Base-by-base conservation (phyloP, 2,888 invertebrate genomes). In the Mythimna pallens region DNA sequence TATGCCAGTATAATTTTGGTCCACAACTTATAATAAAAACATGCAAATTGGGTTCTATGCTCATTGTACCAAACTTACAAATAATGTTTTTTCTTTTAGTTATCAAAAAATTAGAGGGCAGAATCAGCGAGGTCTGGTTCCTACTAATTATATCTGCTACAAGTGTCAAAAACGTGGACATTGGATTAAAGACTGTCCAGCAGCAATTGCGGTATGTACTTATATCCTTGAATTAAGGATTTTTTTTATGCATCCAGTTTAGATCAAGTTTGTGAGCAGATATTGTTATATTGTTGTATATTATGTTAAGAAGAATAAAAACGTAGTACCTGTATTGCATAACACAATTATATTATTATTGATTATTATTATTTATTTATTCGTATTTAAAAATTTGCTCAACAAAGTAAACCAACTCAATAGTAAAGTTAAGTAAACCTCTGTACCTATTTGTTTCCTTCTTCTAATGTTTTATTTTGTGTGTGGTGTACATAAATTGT, bases 101-200 rank as follows among this genome's bases (percentile, higher is more conserved):
- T 99, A 99, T 94, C 97, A 98, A 93, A 98, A 98, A 96, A 98
- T 98, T 90, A 97, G 98, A 90, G 98, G 98, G 74, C 98, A 98
- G 67, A 98, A 98, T 93, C 99, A 99, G 96, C 97, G 98, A 87
- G 99, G 99, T 43, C 97, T 98, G 86, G 99, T 99, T 34, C 99
- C 99, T 70, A 94, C 98, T n/a, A 98, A 97, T 90, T 99, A 99
- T 94, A 97, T 98, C 65, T 99, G 99, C 94, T 98, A 98, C 92
- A 98, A 98, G 93, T 99, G 99, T 94, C 98, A 98, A 88, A 98
- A 99, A 93, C 97, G 98, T 76, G 99, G 99, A 2, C 99, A 99
- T 94, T 99, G 99, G 99, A 99, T 99, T 84, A 99, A 98, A 93
- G 98, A 99, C 93, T 99, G 99, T 93, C 99, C 99, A 12, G 94